phyloP scores from a whole-genome alignment of 2,113 vertebrate species.

The Aptenodytes forsteri region DNA sequence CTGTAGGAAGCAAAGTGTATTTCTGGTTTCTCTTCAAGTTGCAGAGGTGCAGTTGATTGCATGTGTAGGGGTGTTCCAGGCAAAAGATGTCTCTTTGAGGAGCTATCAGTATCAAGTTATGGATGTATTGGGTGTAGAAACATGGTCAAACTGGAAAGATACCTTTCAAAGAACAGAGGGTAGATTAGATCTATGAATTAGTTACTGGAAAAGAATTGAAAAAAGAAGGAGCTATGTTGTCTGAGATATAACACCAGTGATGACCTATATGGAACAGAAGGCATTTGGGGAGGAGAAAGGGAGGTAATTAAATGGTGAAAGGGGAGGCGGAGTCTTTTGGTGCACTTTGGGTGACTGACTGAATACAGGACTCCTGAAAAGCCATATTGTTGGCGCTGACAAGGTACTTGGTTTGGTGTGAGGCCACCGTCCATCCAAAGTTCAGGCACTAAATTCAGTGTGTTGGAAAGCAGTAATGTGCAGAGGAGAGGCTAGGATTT shows the following conservation, averaged over 20 bases:
- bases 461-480: neutral
- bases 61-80: neutral
- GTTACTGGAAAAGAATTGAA: neutral
- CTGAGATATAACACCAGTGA: neutral
- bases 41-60: neutral
- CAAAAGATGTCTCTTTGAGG: neutral
- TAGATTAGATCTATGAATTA: neutral
- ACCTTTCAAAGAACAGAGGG: neutral
- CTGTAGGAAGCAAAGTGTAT: neutral
- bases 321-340: neutral
- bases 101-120: neutral
- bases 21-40: neutral
- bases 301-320: neutral
- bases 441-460: neutral
- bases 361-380: neutral
- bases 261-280: neutral
- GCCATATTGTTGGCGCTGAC: neutral
- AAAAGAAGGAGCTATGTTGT: neutral
- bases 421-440: neutral
- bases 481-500: neutral
- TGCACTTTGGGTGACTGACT: neutral
- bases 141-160: neutral
- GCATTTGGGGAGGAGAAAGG: neutral
- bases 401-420: fast-evolving
- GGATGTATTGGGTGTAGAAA: neutral